A percentile compares a stretch with the other conserved stretches of the same genome.
These are phyloP conservation scores for Darevskia nairensis DNA, from an alignment of 2,797 vertebrate genomes.

Conservation along the genomic window DNA sequence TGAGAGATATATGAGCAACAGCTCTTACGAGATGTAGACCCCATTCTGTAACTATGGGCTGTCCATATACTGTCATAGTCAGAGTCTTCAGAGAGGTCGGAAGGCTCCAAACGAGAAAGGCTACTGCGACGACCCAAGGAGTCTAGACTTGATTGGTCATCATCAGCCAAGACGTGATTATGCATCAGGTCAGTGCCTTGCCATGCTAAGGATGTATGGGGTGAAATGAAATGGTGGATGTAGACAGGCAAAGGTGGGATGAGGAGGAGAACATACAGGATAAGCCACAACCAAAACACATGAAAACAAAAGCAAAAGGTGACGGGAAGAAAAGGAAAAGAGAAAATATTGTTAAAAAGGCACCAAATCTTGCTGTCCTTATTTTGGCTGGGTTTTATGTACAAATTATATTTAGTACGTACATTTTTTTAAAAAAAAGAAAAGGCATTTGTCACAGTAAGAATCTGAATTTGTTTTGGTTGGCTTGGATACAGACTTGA, in stretches of 20 bases:
- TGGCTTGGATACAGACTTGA: neutral
- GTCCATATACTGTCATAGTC: conserved; percentile 99
- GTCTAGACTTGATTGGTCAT: conserved; percentile 94
- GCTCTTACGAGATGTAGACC: conserved; percentile 98
- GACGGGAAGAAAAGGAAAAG: conserved; percentile 85
- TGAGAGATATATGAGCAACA: conserved; percentile 95
- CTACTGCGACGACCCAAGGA: conserved; percentile 95
- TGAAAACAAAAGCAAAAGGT: conserved; percentile 83
- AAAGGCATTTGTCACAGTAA: conserved; percentile 40
- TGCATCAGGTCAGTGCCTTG: conserved; percentile 99
- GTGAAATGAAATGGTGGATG: conserved; percentile 81
- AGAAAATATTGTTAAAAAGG: conserved; percentile 85
- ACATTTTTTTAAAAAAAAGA: conserved; percentile 32
- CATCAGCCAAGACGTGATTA: conserved; percentile 98
- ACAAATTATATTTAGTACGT: conserved; percentile 61
- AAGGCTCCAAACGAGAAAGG: conserved; percentile 93
- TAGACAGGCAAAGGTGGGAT: conserved; percentile 80
- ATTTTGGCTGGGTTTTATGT: conserved; percentile 65
- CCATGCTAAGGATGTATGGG: conserved; percentile 91
- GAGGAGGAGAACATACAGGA: conserved; percentile 79
- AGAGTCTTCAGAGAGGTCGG: conserved; percentile 99
- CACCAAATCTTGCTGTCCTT: conserved; percentile 71
- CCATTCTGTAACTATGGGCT: conserved; percentile 99
- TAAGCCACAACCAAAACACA: conserved; percentile 87
- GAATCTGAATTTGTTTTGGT: conserved; percentile 41